Evolutionary conservation across 1,140 invertebrate species (phyloP), one percentile per base, ranked within the genome.

Genomic region (Psilanteris sp.): DNA sequence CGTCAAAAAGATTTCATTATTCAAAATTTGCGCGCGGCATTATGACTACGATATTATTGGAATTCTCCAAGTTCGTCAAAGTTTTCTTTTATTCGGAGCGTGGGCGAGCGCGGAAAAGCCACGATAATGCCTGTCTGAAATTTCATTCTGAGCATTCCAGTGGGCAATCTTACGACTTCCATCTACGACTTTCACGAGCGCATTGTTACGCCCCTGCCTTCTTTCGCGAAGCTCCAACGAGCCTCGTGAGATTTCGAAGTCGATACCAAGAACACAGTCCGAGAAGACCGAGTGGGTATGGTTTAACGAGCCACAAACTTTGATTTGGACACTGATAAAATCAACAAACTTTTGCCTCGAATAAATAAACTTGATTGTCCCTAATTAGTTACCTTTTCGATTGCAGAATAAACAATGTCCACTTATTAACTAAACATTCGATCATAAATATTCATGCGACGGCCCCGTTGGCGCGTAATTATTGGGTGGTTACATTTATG

Each of bases 291-390:
- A 62, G 64, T 70, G 59, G 73, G 59, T 71, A 71, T 39, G 24
- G 54, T 50, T 70, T 77, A 77, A 76, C 73, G 66, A 76, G 66
- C 73, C 73, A 66, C 73, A 50, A 70, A 64, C 66, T 76, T 68
- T 62, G 73, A 76, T 76, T 76, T 46, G 64, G 43, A 57, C 73
- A 52, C 48, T 70, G 73, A 76, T 76, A 70, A 61, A 59, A 71
- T 61, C 57, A 70, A 68, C 62, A 67, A 75, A 46, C 61, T 75
- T 67, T 67, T 67, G 55, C 37, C 24, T 59, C 70, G 54, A 59
- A 67, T 61, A 64, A 72, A 71, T 71, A 64, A 74, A 66, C 6
- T 41, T 46, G 37, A 74, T 67, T 74, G 52, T 66, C 48, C 14
- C 26, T 74, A 74, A 74, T 74, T 74, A 74, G 54, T 61, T 59